Base-by-base conservation (phyloP, 2,113 vertebrate species). In the Aptenodytes patagonicus region DNA sequence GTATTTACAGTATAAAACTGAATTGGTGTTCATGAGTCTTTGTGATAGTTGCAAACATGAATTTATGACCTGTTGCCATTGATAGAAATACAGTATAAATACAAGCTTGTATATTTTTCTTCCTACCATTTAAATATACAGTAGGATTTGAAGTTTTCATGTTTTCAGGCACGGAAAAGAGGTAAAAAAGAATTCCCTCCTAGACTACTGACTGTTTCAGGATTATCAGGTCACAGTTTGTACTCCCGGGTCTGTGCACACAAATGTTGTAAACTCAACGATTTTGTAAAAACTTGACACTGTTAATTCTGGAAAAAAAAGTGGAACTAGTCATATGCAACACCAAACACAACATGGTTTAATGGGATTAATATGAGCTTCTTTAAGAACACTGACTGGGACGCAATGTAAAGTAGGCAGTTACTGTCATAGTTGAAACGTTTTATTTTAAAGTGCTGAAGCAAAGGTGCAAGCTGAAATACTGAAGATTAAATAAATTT, bases 21-120 rank as follows among this genome's bases (percentile, higher is more conserved):
- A 97, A 85, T 97, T 97, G 95, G 91, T 97, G 97, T 98, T 98
- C 97, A 97, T 98, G 84, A 96, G 95, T 97, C 96, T 97, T 97
- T 97, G 93, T 98, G 96, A 93, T 97, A 95, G 95, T 97, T 97
- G 97, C 96, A 97, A 97, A 98, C 96, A 97, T 97, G 96, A 97
- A 96, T 97, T 97, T 97, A 96, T 83, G 97, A 98, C 96, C 97
- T 98, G 77, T 97, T 95, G 88, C 96, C 96, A 97, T 97, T 97
- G 93, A 52, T 97, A 98, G 97, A 98, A 97, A 91, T 97, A 89
- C 93, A 90, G n/a, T 98, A 97, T 97, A 97, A 98, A 97, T 97
- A 92, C 92, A 94, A 97, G 96, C 96, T 98, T 98, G 95, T 98
- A 95, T 98, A 96, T 98, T 98, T 97, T 98, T 97, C 94, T 97